A percentile compares a stretch with the other conserved stretches of the same genome.
Conservation (phyloP, 2,113 vertebrate genomes). For the Tiliqua scincoides region DNA sequence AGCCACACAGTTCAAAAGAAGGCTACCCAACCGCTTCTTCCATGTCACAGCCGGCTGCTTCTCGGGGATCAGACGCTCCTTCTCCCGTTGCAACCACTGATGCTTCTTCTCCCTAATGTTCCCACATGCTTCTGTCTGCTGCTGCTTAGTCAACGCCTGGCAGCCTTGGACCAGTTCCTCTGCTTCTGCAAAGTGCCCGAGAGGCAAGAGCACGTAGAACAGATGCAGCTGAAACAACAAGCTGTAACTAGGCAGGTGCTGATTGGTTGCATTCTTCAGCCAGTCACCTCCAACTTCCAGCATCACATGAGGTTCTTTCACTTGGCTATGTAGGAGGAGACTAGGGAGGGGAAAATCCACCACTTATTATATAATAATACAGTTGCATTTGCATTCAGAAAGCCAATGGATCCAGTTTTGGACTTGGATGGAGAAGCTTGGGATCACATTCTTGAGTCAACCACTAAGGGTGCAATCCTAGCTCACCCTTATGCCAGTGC, state of each 20-base stretch:
- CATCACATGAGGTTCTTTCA: conserved; percentile 81
- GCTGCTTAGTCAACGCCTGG: conserved; percentile 70
- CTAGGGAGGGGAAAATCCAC: conserved; percentile 61
- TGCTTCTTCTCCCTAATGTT: conserved; percentile 69
- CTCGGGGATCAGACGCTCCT: not conserved
- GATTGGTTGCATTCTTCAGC: conserved; percentile 78
- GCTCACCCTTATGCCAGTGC: too few species aligned
- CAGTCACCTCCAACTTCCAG: conserved; percentile 80
- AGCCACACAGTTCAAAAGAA: not conserved
- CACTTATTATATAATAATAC: not conserved
- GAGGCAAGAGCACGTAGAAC: conserved; percentile 81
- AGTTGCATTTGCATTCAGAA: not conserved
- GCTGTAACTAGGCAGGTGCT: conserved; percentile 66
- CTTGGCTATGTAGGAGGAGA: conserved; percentile 89
- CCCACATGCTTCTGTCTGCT: conserved; percentile 63
- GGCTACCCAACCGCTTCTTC: conserved; percentile 64
- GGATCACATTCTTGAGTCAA: too few species aligned
- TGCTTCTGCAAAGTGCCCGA: conserved; percentile 79
- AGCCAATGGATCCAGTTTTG: not conserved
- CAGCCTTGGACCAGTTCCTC: conserved; percentile 75
- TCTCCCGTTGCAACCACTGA: conserved; percentile 20
- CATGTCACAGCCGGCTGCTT: not conserved
- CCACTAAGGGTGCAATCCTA: too few species aligned
- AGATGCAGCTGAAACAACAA: conserved; percentile 85
- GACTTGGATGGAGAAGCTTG: too few species aligned